Percentiles rank a stretch among this genome's conserved stretches.
Conservation (phyloP, 2,113 vertebrate genomes). For the Campylorhamphus procurvoides region DNA sequence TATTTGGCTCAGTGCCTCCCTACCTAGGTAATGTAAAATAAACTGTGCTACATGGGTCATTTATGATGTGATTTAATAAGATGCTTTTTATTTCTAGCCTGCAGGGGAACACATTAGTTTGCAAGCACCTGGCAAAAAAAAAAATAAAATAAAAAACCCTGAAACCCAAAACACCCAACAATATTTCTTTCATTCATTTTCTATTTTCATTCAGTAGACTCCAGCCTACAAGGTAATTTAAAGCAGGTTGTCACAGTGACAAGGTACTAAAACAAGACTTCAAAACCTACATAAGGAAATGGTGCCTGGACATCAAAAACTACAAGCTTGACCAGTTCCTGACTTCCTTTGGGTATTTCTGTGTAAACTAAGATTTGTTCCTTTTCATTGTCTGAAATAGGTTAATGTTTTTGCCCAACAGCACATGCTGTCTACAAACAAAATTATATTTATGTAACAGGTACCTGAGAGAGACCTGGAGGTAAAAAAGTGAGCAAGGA, state of each 20-base stretch:
- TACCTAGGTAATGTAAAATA: conserved; percentile 70
- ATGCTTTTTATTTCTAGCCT: conserved; percentile 60
- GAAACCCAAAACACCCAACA: not conserved
- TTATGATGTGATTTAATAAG: conserved; percentile 74
- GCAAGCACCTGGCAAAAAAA: not conserved
- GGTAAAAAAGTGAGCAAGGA: not conserved
- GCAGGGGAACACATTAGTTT: conserved; percentile 45
- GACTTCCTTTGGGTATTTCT: conserved; percentile 5
- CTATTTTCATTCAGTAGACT: conserved; percentile 5
- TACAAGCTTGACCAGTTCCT: not conserved
- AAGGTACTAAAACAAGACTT: not conserved
- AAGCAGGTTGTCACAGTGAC: conserved; percentile 16
- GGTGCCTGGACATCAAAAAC: not conserved
- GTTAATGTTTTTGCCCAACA: not conserved
- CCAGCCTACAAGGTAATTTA: conserved; percentile 40
- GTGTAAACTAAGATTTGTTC: conserved; percentile 16
- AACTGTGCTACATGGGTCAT: conserved; percentile 70
- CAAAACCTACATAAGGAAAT: not conserved
- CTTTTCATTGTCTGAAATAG: not conserved
- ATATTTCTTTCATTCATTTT: not conserved
- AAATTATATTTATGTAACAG: not conserved
- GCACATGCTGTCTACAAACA: not conserved
- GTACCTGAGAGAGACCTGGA: not conserved
- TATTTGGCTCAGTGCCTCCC: conserved; percentile 61
- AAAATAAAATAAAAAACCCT: not conserved